Percentiles rank a stretch among this genome's conserved stretches.
These are phyloP conservation scores for Pseudococcus jackbeardsleyi DNA, from an alignment of 2,888 invertebrate species.

Conservation along the genomic window DNA sequence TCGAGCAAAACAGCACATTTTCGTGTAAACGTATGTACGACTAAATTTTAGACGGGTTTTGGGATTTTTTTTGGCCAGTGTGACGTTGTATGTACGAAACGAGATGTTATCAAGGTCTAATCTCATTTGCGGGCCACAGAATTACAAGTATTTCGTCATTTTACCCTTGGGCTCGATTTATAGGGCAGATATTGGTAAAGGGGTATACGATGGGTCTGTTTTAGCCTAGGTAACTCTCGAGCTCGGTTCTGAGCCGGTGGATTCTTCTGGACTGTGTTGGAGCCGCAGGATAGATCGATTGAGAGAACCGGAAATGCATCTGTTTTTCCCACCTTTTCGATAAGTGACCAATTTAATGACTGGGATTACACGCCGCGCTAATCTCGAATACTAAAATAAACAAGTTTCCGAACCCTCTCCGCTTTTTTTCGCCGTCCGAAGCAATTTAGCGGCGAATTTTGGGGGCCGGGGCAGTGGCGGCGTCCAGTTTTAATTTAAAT, in stretches of 20 bases:
- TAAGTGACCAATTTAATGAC: slow-evolving; percentile 10
- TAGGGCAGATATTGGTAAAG: neutral
- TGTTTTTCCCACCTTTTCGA: slow-evolving; percentile 23
- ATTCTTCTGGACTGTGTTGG: neutral
- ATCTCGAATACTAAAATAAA: slow-evolving; percentile 36
- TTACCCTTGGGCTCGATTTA: slow-evolving; percentile 34
- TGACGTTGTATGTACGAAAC: neutral
- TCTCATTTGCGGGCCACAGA: neutral
- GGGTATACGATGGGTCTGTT: neutral
- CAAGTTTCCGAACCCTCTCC: neutral
- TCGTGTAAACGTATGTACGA: neutral
- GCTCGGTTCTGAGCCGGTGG: neutral
- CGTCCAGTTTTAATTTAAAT: slow-evolving; percentile 33
- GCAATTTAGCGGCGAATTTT: slow-evolving; percentile 7
- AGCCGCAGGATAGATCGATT: neutral
- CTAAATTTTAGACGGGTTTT: neutral
- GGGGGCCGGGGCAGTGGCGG: neutral
- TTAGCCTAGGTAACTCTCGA: neutral
- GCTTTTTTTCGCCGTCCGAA: neutral
- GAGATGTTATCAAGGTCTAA: slow-evolving; percentile 17
- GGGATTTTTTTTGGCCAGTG: neutral
- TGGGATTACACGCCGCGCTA: neutral
- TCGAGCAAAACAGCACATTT: neutral
- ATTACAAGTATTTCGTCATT: slow-evolving; percentile 19
- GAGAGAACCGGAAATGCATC: slow-evolving; percentile 29